A percentile compares a stretch with the other conserved stretches of the same genome.
Conservation (phyloP, 2,113 vertebrate species). For the human region GRCh38 chr1:39658501-39659000, state of each 20-base stretch:
- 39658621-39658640: neutral
- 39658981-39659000: neutral
- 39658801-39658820: neutral
- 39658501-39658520: neutral
- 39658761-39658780: neutral
- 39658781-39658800: neutral
- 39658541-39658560: neutral
- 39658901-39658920: neutral
- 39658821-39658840: neutral
- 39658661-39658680: neutral
- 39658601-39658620: neutral
- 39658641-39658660: neutral
- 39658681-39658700: neutral
- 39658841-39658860: neutral
- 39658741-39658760: neutral
- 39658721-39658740: neutral
- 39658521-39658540: neutral
- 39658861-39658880: neutral
- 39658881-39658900: neutral
- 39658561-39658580: neutral
- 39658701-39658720: neutral
- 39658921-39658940: neutral
- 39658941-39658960: neutral
- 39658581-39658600: neutral
- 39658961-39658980: neutral